phyloP scores from a whole-genome alignment of 2,113 vertebrate genomes.

The Psammodynastes pulverulentus region DNA sequence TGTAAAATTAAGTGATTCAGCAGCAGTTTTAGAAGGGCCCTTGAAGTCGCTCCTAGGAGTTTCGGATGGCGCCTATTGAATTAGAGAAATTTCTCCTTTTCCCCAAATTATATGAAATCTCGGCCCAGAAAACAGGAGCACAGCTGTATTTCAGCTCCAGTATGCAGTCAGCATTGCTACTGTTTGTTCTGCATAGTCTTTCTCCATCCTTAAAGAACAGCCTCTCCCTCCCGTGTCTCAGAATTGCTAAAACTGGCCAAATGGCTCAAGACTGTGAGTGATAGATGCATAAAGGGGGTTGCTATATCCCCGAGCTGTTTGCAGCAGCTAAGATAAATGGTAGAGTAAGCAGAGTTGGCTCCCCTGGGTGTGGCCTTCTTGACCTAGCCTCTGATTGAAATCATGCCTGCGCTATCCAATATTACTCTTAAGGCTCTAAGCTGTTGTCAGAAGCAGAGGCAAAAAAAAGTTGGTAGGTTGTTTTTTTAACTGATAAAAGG shows the following conservation, averaged over 20 bases:
- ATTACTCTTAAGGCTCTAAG: background rate
- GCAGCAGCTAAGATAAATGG: background rate
- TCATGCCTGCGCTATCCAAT: background rate
- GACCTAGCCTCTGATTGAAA: slow-evolving; percentile 10
- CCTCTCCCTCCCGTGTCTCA: background rate
- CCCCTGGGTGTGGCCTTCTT: background rate
- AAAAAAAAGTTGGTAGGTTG: background rate
- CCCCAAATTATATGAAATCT: background rate
- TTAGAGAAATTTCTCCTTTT: background rate
- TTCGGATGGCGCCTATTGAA: background rate
- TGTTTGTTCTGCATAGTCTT: background rate
- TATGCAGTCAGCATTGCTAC: background rate
- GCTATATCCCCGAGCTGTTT: background rate
- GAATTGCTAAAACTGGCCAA: background rate
- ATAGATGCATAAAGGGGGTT: background rate
- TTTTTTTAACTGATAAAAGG: background rate
- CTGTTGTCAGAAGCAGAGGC: background rate
- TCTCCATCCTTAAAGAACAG: background rate
- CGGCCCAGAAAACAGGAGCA: background rate
- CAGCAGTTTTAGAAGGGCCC: background rate
- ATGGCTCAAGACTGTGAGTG: background rate
- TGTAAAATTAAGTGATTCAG: background rate
- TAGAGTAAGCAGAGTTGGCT: background rate
- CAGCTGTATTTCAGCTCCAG: background rate
- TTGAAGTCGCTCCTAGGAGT: background rate